A percentile compares a stretch with the other conserved stretches of the same genome.
These are phyloP conservation scores for Helicoverpa zea DNA, from an alignment of 1,140 invertebrate genomes.

Conservation along the genomic window DNA sequence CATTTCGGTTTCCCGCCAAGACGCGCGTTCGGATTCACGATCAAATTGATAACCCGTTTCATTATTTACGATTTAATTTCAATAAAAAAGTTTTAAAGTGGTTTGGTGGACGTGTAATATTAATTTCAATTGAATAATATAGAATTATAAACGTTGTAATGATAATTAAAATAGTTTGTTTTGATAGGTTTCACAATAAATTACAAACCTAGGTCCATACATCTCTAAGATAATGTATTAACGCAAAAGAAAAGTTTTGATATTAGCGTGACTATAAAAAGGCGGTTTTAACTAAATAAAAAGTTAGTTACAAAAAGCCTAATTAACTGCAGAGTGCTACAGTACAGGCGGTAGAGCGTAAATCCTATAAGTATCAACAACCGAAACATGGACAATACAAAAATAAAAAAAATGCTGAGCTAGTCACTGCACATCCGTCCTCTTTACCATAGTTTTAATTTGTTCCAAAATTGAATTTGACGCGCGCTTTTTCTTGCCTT, in stretches of 20 bases:
- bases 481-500: constrained; percentile 16
- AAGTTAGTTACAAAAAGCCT: constrained; percentile 6
- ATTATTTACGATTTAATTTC: constrained; percentile 12
- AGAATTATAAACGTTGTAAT: neutral
- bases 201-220: too few relatives aligned
- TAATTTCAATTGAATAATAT: neutral
- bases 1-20: constrained; percentile 58
- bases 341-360: constrained; percentile 48
- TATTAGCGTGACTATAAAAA: too few relatives aligned
- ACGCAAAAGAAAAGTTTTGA: too few relatives aligned
- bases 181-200: too few relatives aligned
- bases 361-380: constrained; percentile 40
- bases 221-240: too few relatives aligned
- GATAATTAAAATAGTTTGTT: too few relatives aligned
- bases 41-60: neutral
- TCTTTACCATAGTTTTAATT: constrained; percentile 32
- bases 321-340: constrained; percentile 26
- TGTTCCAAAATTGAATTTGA: constrained; percentile 41
- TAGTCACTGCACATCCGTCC: constrained; percentile 42
- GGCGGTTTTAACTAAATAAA: too few relatives aligned
- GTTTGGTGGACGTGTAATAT: neutral
- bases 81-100: neutral
- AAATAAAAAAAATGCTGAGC: constrained; percentile 28
- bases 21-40: constrained; percentile 51
- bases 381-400: constrained; percentile 40